phyloP scores from a whole-genome alignment of 2,113 vertebrate genomes.

The Varanus komodoensis region DNA sequence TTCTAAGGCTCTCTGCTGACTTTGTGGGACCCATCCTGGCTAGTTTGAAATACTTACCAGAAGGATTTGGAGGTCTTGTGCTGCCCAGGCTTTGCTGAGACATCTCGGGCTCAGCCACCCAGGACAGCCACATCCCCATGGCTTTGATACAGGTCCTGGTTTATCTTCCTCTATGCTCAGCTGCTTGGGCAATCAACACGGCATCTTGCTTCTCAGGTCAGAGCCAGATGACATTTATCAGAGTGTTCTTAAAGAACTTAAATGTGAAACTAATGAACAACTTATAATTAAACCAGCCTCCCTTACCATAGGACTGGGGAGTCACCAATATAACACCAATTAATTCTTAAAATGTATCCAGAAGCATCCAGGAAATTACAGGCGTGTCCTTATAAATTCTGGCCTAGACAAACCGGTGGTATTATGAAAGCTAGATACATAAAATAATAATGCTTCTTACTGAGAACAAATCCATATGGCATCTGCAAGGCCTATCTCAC shows the following conservation, averaged over 20 bases:
- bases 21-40: background rate
- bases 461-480: background rate
- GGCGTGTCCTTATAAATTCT: background rate
- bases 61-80: background rate
- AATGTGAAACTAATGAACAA: background rate
- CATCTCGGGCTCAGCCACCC: background rate
- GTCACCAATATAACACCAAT: background rate
- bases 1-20: background rate
- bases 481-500: background rate
- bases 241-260: background rate
- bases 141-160: background rate
- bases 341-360: background rate
- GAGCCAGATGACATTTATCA: background rate
- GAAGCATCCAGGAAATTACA: background rate
- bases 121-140: background rate
- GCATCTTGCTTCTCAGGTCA: background rate
- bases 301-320: background rate
- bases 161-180: background rate
- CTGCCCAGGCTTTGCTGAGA: background rate
- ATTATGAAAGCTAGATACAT: no score
- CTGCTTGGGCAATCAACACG: background rate
- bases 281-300: background rate
- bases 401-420: background rate
- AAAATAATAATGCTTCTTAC: background rate
- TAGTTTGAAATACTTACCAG: background rate